phyloP scores from a whole-genome alignment of 2,113 vertebrate species.

The Oenanthe oenanthe region DNA sequence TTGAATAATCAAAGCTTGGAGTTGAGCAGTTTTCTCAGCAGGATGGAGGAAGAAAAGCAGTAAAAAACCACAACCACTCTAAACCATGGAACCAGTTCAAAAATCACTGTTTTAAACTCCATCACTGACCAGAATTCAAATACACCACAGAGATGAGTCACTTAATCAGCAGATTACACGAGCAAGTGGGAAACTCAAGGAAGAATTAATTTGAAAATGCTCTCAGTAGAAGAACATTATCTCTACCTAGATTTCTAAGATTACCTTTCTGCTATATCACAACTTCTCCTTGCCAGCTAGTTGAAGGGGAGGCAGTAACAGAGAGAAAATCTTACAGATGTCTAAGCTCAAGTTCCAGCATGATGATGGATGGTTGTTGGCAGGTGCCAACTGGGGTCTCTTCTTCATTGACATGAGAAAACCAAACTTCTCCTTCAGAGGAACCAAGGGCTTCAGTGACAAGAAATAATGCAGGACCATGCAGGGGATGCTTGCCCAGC shows the following conservation, averaged over 20 bases:
- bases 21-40: slow-evolving; percentile 21
- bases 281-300: not conserved
- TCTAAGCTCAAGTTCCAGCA: not conserved
- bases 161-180: slow-evolving; percentile 19
- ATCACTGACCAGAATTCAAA: slow-evolving; percentile 23
- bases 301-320: not conserved
- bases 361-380: not conserved
- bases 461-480: not conserved
- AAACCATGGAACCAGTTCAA: not conserved
- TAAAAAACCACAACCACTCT: not conserved
- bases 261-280: not conserved
- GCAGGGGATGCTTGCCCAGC: not conserved
- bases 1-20: slow-evolving; percentile 32
- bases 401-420: not conserved
- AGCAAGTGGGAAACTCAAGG: not conserved
- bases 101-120: slow-evolving; percentile 18
- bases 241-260: not conserved
- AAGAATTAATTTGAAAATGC: slow-evolving; percentile 20
- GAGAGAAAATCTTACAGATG: not conserved
- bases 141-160: not conserved
- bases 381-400: not conserved
- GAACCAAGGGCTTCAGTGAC: not conserved
- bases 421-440: not conserved
- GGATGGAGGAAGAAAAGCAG: slow-evolving; percentile 1
- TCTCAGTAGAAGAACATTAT: not conserved